Evolutionary conservation across 1,140 invertebrate species (phyloP), one percentile per base, ranked within the genome.

Genomic region (silkworm (Bombyx mori)): DNA sequence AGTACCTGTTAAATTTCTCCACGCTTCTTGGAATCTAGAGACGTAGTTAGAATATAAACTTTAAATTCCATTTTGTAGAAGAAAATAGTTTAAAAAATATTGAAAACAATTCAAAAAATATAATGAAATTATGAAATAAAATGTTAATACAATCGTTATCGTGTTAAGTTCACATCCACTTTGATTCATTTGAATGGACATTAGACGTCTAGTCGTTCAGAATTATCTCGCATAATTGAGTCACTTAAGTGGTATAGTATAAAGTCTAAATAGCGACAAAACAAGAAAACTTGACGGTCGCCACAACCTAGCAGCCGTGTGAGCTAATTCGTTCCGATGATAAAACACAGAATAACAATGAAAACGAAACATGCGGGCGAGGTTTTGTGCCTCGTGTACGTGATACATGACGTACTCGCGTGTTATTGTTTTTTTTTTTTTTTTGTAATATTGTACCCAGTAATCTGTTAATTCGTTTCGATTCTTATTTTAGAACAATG

Each of bases 301-400:
- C 45, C 54, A 47, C 60, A 43, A 63, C 50, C 55, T 60, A 35
- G n/a, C 44, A 58, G 50, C 50, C 54, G 60, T 62, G 59, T 57
- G 52, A 53, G 61, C 45, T 57, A 57, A 65, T 66, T 61, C 48
- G 61, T 66, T 66, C 47, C 57, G 50, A 62, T 75, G 54, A 65
- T 66, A 71, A 65, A 59, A 54, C 49, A 57, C 46, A 53, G 56
- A 60, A 58, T 58, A 56, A 58, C 56, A 60, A 63, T 63, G 60
- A 66, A 62, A 55, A 63, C 12, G 10, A 53, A 47, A 44, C 58
- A 61, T 62, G 58, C 57, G 61, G 48, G 54, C 58, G 56, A 61
- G 52, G 60, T 58, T 54, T 63, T 60, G 62, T 53, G 58, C 50
- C 42, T 35, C 22, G 42, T 6, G 35, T 35, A 48, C 48, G 44